These are phyloP conservation scores for Otolemur crassicaudatus DNA, from an alignment of 2,797 vertebrate species.

Conservation along the genomic window DNA sequence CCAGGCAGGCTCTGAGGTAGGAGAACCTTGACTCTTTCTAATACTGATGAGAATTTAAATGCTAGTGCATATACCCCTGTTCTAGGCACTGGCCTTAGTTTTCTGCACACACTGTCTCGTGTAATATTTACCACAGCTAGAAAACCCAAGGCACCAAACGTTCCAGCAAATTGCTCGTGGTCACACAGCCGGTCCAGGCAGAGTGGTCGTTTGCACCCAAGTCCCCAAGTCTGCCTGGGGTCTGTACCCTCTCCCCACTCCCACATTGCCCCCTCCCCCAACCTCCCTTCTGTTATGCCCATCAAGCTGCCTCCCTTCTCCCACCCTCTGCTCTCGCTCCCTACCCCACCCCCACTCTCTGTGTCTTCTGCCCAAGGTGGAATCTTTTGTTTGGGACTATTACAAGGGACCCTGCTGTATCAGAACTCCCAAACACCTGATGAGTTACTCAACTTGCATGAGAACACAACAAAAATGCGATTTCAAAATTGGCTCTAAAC, in stretches of 20 bases:
- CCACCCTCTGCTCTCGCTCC: not conserved
- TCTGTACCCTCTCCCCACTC: not conserved
- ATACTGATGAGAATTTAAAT: conserved; percentile 5
- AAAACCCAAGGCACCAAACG: not conserved
- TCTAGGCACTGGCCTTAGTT: not conserved
- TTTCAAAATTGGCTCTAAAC: not conserved
- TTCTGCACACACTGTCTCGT: not conserved
- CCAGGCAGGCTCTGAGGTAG: not conserved
- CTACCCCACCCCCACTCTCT: too few relatives aligned
- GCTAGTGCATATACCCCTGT: not conserved
- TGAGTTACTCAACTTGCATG: not conserved
- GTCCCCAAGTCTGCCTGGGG: not conserved
- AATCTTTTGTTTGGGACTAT: not conserved
- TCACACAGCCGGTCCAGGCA: not conserved
- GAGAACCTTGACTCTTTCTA: not conserved
- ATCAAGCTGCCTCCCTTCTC: not conserved
- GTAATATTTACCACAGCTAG: not conserved
- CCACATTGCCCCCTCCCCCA: not conserved
- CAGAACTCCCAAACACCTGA: not conserved
- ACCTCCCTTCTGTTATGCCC: not conserved
- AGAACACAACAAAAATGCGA: not conserved
- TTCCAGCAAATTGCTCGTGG: not conserved
- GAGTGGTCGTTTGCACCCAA: not conserved
- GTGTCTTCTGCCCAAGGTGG: not conserved
- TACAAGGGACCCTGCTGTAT: not conserved